phyloP scores from a whole-genome alignment of 2,888 invertebrate genomes.

The Bembecia ichneumoniformis region DNA sequence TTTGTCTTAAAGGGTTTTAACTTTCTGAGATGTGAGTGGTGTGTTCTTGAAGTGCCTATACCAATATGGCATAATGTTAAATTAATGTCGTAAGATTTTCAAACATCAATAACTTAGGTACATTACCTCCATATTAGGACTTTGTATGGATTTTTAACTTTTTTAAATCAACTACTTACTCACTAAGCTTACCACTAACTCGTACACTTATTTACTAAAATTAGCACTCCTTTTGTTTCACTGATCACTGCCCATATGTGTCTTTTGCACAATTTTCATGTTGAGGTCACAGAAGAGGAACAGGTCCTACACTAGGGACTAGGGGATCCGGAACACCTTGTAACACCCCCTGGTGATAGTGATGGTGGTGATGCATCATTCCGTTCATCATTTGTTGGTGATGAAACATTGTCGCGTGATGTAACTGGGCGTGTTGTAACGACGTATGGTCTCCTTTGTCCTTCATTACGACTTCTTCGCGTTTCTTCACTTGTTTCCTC shows the following conservation, averaged over 20 bases:
- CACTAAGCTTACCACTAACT: too few relatives aligned
- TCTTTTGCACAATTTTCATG: slow-evolving; percentile 43
- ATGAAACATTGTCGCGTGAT: slow-evolving; percentile 68
- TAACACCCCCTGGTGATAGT: slow-evolving; percentile 64
- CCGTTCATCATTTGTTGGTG: slow-evolving; percentile 71
- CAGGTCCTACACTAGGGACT: slow-evolving; percentile 56
- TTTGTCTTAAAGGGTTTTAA: too few relatives aligned
- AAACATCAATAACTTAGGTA: too few relatives aligned
- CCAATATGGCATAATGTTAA: too few relatives aligned
- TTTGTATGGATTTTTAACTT: too few relatives aligned
- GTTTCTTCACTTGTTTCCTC: slow-evolving; percentile 89
- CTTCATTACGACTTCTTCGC: slow-evolving; percentile 78
- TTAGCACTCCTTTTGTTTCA: background rate
- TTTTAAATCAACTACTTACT: too few relatives aligned
- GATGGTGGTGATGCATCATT: slow-evolving; percentile 67
- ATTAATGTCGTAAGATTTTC: too few relatives aligned
- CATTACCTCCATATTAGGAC: too few relatives aligned
- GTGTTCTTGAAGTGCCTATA: too few relatives aligned
- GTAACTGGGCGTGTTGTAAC: slow-evolving; percentile 64
- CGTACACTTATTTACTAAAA: too few relatives aligned
- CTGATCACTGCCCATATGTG: slow-evolving; percentile 23
- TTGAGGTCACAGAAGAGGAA: slow-evolving; percentile 68
- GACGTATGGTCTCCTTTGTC: slow-evolving; percentile 71
- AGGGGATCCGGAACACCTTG: slow-evolving; percentile 67
- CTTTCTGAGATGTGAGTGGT: too few relatives aligned